These are phyloP conservation scores for Globicephala melas DNA, from an alignment of 2,113 vertebrate genomes.

Conservation along the genomic window DNA sequence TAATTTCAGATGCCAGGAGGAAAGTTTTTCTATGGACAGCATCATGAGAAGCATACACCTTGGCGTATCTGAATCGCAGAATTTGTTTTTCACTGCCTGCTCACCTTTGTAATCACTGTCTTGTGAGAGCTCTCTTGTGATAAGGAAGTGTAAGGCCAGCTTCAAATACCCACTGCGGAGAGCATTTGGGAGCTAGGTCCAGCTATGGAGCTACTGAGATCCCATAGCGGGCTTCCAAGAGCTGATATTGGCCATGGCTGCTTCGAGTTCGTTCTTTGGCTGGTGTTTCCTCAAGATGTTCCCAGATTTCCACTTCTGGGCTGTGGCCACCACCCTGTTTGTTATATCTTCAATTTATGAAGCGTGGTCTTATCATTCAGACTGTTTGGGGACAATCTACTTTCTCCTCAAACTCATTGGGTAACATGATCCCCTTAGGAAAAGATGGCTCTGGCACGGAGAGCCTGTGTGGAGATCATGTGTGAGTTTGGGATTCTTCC, in stretches of 20 bases:
- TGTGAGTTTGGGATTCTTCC: background rate
- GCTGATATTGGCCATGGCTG: conserved; percentile 6
- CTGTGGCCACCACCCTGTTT: conserved; percentile 19
- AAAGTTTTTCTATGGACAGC: background rate
- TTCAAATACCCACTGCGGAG: background rate
- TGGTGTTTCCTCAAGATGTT: conserved; percentile 45
- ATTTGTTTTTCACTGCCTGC: background rate
- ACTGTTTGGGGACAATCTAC: background rate
- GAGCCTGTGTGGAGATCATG: background rate
- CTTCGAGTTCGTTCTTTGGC: conserved; percentile 55
- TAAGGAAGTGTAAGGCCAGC: background rate
- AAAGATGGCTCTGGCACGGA: background rate
- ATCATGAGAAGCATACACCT: background rate
- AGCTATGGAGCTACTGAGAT: background rate
- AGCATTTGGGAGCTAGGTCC: background rate
- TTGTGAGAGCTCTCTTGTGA: background rate
- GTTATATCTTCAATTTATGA: conserved; percentile 40
- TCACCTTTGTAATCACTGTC: background rate
- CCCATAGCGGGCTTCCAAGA: conserved; percentile 22
- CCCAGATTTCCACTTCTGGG: conserved; percentile 53
- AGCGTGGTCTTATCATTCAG: conserved; percentile 20
- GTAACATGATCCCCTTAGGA: background rate
- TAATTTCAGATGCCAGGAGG: background rate
- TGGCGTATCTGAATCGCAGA: background rate
- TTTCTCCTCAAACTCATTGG: conserved; percentile 29